Evolutionary conservation across 2,113 vertebrate genomes (phyloP), one percentile per base, ranked within the genome.

Genomic region (Zingel zingel): DNA sequence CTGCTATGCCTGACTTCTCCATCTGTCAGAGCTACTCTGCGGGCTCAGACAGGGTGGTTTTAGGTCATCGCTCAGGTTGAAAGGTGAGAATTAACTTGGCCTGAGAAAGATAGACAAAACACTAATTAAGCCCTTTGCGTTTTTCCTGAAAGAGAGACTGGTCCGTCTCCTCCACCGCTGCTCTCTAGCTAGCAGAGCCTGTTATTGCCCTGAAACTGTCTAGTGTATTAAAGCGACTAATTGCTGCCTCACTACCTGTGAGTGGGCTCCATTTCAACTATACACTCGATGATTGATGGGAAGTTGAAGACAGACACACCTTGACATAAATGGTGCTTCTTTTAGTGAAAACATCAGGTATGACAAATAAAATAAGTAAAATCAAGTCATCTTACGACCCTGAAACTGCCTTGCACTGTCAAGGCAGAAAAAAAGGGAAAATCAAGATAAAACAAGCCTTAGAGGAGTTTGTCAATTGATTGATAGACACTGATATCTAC

Each of bases 101-200:
- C 62, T 53, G 50, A 51, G 82, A 88, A 68, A 66, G 73, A 79
- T 3, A 73, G 67, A 73, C 80, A 59, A 74, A 84, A 77, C 81
- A 39, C 82, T 91, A 91, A 92, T 92, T 68, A 93, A 86, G 79
- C 86, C 90, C 88, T 83, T 76, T 78, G 86, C 21, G 74, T 85
- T 88, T 76, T 61, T 77, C 15, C 13, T n/a, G 48, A 74, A 64
- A 74, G 62, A 66, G 72, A 39, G 50, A 61, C 45, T 48, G 54
- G 54, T 11, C 70, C 36, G 53, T 78, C 70, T 80, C 63, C 61
- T 74, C 59, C 54, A 43, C 67, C 39, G n/a, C 50, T 48, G 82
- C 81, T 76, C 51, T 84, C 54, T 54, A n/a, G 66, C 79, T 56
- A 67, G 76, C 82, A 68, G 58, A 74, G 75, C 45, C 56, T 80